A percentile compares a stretch with the other conserved stretches of the same genome.
Evolutionary conservation across 2,797 vertebrate genomes (phyloP).

Genomic region (Artibeus lituratus): DNA sequence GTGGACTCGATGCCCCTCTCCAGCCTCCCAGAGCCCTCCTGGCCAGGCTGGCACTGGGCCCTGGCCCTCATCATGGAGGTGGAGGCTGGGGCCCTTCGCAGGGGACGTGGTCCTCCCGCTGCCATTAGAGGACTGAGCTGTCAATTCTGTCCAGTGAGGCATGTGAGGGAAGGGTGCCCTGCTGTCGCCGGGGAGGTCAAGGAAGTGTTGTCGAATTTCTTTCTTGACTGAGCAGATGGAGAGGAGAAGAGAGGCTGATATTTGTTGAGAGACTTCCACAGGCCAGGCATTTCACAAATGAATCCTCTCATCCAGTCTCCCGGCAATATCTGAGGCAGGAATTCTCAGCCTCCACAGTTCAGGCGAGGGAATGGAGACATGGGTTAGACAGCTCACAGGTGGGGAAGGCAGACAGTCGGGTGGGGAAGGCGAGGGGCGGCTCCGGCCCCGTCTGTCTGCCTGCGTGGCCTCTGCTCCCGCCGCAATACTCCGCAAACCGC

Average conservation of each 20-base stretch:
- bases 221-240: conserved; percentile 7
- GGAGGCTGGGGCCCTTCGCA: not conserved
- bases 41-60: not conserved
- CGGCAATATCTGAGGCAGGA: not conserved
- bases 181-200: conserved; percentile 19
- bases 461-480: not conserved
- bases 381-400: not conserved
- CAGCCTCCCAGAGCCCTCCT: not conserved
- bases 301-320: not conserved
- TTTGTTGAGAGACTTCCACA: not conserved
- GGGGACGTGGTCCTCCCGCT: not conserved
- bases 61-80: not conserved
- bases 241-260: not conserved
- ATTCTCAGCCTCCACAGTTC: not conserved
- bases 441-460: not conserved
- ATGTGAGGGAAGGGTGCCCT: not conserved
- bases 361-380: not conserved
- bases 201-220: not conserved
- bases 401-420: not conserved
- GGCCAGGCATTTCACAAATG: not conserved
- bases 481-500: not conserved
- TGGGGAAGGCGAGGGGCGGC: not conserved
- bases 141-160: not conserved
- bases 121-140: not conserved
- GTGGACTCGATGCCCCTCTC: not conserved